Base-by-base conservation (phyloP, 2,888 invertebrate genomes). In the Cerceris rybyensis region DNA sequence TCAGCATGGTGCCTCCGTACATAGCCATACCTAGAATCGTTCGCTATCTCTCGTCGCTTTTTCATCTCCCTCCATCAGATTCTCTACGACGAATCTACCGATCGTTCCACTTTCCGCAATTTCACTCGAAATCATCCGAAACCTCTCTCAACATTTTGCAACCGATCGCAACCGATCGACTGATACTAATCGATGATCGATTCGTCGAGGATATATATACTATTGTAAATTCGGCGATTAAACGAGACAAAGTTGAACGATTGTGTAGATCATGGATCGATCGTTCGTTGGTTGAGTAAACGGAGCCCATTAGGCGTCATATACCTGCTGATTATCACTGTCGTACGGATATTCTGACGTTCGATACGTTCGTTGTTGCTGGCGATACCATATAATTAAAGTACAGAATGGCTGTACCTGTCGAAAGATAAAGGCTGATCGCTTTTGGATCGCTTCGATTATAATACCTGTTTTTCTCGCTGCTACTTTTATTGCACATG, bases 91-190 rank as follows among this genome's bases (percentile, higher is more conserved):
- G 78, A 79, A 80, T 66, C 80, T 28, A 87, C 88, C 89, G 60
- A 68, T 89, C 89, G 89, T 90, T 89, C 90, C 89, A 89, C 87
- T 89, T 90, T 89, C 87, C 88, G 82, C 86, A 86, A 90, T 90
- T 89, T 88, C 84, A 86, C 87, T 86, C 87, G 87, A 87, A 88
- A 89, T 78, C 78, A 76, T 81, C 85, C 80, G 81, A 81, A 83
- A 77, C 69, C 11, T 50, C 54, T n/a, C 42, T 28, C 28, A 28
- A 41, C 13, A n/a, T 16, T n/a, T 52, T 7, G 41, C n/a, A 41
- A 28, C 8, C 7, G 4, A 9, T n/a, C 46, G 63, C 17, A 14
- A 28, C 28, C 28, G 28, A 28, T 28, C 28, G 28, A 28, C 28
- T 28, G 28, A 28, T 28, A 28, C 28, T 28, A 28, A 28, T 28